Evolutionary conservation across 2,888 invertebrate genomes (phyloP).

Genomic region (Phragmatobia fuliginosa): DNA sequence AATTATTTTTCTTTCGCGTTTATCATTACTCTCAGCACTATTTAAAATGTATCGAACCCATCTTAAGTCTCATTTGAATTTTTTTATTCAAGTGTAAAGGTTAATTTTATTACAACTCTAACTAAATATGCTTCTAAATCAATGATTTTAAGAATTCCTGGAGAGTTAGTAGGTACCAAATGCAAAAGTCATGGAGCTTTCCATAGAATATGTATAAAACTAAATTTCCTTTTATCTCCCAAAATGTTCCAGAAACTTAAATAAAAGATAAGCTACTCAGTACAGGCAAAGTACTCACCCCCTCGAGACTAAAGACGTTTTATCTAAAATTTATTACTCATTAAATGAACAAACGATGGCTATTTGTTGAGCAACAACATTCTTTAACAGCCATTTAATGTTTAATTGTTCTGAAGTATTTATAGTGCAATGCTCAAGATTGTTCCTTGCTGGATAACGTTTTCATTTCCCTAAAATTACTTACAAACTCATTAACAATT

Average conservation of each 20-base stretch:
- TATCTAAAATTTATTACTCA: conserved; percentile 52
- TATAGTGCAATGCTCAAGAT: conserved; percentile 27
- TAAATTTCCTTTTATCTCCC: conserved; percentile 10
- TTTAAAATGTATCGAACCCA: no score
- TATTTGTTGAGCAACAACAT: conserved; percentile 35
- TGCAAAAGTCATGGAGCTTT: not conserved
- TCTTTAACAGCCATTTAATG: conserved; percentile 36
- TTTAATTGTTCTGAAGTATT: conserved; percentile 44
- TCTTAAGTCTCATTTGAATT: not conserved
- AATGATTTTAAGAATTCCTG: not conserved
- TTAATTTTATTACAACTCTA: not conserved
- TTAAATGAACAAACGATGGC: conserved; percentile 48
- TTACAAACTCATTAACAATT: no score
- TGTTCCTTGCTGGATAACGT: not conserved
- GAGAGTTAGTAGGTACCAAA: not conserved
- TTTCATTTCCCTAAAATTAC: not conserved
- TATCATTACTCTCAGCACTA: no score
- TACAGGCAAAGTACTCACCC: conserved; percentile 22
- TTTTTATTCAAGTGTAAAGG: no score
- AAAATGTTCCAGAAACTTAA: conserved; percentile 20
- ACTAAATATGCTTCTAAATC: not conserved
- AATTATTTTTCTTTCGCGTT: no score
- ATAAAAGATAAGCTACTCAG: conserved; percentile 38
- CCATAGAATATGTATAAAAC: not conserved
- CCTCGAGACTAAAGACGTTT: conserved; percentile 37